Evolutionary conservation across 2,888 invertebrate genomes (phyloP).

Genomic region (Tiphia femorata): DNA sequence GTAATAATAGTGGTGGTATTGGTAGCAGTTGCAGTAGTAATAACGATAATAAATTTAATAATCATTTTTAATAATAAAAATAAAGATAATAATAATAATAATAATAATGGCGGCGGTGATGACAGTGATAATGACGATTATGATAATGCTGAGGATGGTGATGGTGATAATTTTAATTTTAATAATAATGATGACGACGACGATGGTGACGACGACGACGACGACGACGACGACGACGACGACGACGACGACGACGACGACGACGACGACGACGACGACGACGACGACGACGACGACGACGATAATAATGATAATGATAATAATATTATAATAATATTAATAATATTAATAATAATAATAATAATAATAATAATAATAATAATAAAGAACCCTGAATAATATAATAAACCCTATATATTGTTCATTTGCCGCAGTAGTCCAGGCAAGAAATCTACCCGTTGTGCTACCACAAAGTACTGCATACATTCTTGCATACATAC

Average conservation of each 20-base stretch:
- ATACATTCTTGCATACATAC: slow-evolving; percentile 52
- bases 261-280: neutral
- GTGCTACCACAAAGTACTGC: slow-evolving; percentile 50
- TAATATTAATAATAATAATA: slow-evolving; percentile 45
- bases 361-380: slow-evolving; percentile 37
- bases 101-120: neutral
- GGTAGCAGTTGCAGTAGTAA: slow-evolving; percentile 13
- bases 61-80: slow-evolving; percentile 7
- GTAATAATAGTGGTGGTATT: slow-evolving; percentile 14
- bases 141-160: neutral
- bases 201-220: neutral
- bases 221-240: neutral
- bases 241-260: neutral
- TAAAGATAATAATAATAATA: neutral
- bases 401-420: slow-evolving; percentile 56
- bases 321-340: neutral
- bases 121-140: neutral
- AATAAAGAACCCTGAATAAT: slow-evolving; percentile 60
- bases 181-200: neutral
- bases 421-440: slow-evolving; percentile 48
- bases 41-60: no score
- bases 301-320: neutral
- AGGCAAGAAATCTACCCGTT: slow-evolving; percentile 41
- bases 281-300: neutral
- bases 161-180: neutral